Percentiles rank a stretch among this genome's conserved stretches.
phyloP scores from a whole-genome alignment of 1,140 invertebrate genomes.

The Drosophila miranda region DNA sequence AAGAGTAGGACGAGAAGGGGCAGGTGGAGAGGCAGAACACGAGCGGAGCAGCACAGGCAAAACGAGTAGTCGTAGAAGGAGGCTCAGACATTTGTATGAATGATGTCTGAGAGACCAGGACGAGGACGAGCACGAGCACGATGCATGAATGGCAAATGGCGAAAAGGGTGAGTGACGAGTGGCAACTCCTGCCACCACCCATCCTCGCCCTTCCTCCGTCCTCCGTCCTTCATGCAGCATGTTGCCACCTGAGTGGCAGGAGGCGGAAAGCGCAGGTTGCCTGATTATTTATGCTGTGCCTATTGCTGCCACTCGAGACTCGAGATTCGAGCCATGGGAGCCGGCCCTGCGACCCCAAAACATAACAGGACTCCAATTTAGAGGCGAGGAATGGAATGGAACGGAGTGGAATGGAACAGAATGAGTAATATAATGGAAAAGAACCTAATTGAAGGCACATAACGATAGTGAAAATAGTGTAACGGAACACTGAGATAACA shows the following conservation, averaged over 20 bases:
- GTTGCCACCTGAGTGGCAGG: slow-evolving; percentile 1
- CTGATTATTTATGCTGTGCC: slow-evolving; percentile 75
- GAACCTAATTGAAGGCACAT: too few relatives aligned
- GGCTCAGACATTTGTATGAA: slow-evolving; percentile 69
- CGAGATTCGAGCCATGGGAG: too few relatives aligned
- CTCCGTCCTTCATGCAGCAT: slow-evolving; percentile 7
- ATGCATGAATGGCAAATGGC: slow-evolving; percentile 66
- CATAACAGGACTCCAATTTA: neutral
- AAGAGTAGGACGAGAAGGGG: slow-evolving; percentile 9
- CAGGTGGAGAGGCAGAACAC: neutral
- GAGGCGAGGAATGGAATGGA: slow-evolving; percentile 38
- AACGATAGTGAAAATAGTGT: too few relatives aligned
- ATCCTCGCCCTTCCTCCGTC: too few relatives aligned
- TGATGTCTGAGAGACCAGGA: slow-evolving; percentile 69
- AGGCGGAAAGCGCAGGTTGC: neutral
- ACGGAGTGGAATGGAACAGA: too few relatives aligned
- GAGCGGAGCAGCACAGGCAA: too few relatives aligned
- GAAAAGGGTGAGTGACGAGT: slow-evolving; percentile 71
- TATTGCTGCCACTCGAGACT: slow-evolving; percentile 73
- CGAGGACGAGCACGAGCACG: slow-evolving; percentile 9
- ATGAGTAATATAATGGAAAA: too few relatives aligned
- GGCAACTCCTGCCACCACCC: slow-evolving; percentile 13
- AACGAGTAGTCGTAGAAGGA: slow-evolving; percentile 19
- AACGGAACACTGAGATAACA: too few relatives aligned
- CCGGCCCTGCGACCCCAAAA: neutral